Evolutionary conservation across 2,797 vertebrate species (phyloP).

Genomic region (Salmo trutta): DNA sequence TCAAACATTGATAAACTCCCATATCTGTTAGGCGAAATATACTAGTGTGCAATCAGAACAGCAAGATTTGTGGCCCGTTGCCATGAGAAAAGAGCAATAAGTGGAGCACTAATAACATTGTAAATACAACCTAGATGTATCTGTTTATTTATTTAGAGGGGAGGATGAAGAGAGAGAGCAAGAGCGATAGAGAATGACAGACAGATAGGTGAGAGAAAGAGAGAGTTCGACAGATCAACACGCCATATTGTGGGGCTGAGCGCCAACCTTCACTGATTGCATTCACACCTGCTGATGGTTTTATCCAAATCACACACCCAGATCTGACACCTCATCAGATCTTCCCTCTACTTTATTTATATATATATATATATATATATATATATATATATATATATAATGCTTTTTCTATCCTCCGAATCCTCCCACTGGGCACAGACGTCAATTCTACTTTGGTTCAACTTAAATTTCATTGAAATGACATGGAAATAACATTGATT

Average conservation of each 20-base stretch:
- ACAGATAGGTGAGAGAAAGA: slow-evolving; percentile 9
- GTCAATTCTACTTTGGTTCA: no score
- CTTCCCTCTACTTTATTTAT: slow-evolving; percentile 2
- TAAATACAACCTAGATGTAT: background rate
- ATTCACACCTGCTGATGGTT: slow-evolving; percentile 43
- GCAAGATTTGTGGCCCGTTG: no score
- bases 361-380: no score
- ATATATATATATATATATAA: no score
- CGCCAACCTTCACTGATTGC: slow-evolving; percentile 3
- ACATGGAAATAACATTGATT: no score
- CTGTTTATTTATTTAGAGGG: background rate
- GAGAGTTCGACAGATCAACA: slow-evolving; percentile 2
- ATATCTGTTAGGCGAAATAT: no score
- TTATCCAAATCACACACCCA: slow-evolving; percentile 27
- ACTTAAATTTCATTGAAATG: no score
- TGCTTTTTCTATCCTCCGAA: slow-evolving; percentile 5
- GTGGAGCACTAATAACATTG: background rate
- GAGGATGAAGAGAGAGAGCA: background rate
- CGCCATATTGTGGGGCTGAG: slow-evolving; percentile 5
- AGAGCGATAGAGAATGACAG: background rate
- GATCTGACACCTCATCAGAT: slow-evolving; percentile 18
- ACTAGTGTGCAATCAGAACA: no score
- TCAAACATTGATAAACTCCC: no score
- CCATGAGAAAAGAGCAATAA: background rate
- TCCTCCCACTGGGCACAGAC: no score